A percentile compares a stretch with the other conserved stretches of the same genome.
phyloP scores from a whole-genome alignment of 2,888 invertebrate species.

The Neoaliturus tenellus region DNA sequence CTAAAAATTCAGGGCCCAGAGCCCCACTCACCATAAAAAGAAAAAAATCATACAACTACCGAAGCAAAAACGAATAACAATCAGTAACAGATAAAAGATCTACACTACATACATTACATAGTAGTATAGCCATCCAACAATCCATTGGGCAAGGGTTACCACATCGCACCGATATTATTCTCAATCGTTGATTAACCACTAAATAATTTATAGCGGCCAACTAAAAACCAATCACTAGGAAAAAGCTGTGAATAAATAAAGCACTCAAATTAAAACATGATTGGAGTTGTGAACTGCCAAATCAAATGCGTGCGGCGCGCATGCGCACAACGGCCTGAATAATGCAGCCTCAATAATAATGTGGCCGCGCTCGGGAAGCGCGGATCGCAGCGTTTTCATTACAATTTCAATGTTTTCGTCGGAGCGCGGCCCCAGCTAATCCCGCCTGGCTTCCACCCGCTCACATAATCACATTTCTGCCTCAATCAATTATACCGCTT shows the following conservation, averaged over 20 bases:
- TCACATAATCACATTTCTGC: conserved; percentile 45
- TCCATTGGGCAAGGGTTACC: too few relatives aligned
- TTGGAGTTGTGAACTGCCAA: conserved; percentile 21
- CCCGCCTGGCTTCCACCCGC: background rate
- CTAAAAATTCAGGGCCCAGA: too few relatives aligned
- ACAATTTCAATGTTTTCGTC: conserved; percentile 50
- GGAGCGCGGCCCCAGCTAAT: conserved; percentile 24
- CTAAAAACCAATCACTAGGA: conserved; percentile 51
- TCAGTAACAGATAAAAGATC: background rate
- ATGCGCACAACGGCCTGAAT: conserved; percentile 37
- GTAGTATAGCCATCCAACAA: background rate
- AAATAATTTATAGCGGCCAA: conserved; percentile 48
- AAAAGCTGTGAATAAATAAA: conserved; percentile 48
- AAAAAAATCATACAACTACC: background rate
- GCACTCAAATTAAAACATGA: conserved; percentile 37
- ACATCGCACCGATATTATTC: background rate
- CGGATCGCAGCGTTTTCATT: conserved; percentile 41
- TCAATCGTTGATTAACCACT: conserved; percentile 46
- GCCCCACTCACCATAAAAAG: too few relatives aligned
- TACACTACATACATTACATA: too few relatives aligned
- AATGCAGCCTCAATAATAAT: conserved; percentile 42
- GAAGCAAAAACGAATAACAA: conserved; percentile 11
- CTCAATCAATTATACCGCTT: conserved; percentile 48
- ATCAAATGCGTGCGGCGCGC: conserved; percentile 16
- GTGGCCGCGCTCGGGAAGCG: conserved; percentile 26